phyloP scores from a whole-genome alignment of 2,797 vertebrate genomes.

The Perodicticus potto region DNA sequence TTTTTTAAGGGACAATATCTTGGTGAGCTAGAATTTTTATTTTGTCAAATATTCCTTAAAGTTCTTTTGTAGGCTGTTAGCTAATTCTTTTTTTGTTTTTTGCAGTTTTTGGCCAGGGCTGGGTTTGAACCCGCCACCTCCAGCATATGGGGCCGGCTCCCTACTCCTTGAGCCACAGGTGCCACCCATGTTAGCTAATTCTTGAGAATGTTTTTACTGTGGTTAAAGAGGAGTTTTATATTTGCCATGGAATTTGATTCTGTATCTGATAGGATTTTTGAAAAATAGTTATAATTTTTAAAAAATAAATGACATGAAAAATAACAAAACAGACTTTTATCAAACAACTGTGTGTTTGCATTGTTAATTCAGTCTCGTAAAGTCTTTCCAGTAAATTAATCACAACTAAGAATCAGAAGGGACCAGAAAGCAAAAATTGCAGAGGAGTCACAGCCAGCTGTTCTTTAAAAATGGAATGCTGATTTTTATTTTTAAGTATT shows the following conservation, averaged over 20 bases:
- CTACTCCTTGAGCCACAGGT: no score
- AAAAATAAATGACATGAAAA: conserved; percentile 51
- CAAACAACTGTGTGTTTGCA: conserved; percentile 21
- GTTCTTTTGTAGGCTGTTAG: conserved; percentile 61
- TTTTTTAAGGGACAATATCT: conserved; percentile 37
- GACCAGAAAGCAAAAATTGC: conserved; percentile 49
- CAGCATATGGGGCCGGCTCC: no score
- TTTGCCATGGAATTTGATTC: conserved; percentile 62
- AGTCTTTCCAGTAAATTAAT: conserved; percentile 80
- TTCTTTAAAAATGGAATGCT: conserved; percentile 65
- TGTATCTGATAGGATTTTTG: conserved; percentile 58
- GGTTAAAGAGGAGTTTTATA: conserved; percentile 60
- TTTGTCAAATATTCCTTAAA: conserved; percentile 63
- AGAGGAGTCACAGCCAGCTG: conserved; percentile 69
- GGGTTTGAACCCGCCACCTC: no score
- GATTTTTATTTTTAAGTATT: conserved; percentile 71
- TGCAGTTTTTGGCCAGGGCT: no score
- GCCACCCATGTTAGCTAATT: conserved; percentile 23
- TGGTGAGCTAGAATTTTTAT: conserved; percentile 56
- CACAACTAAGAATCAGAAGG: conserved; percentile 75
- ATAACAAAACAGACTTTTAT: conserved; percentile 61
- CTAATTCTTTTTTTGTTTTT: no score
- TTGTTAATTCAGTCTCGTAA: conserved; percentile 70
- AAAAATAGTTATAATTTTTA: conserved; percentile 65
- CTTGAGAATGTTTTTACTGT: conserved; percentile 55